A percentile compares a stretch with the other conserved stretches of the same genome.
phyloP scores from a whole-genome alignment of 1,140 invertebrate genomes.

The Calycopis cecrops region DNA sequence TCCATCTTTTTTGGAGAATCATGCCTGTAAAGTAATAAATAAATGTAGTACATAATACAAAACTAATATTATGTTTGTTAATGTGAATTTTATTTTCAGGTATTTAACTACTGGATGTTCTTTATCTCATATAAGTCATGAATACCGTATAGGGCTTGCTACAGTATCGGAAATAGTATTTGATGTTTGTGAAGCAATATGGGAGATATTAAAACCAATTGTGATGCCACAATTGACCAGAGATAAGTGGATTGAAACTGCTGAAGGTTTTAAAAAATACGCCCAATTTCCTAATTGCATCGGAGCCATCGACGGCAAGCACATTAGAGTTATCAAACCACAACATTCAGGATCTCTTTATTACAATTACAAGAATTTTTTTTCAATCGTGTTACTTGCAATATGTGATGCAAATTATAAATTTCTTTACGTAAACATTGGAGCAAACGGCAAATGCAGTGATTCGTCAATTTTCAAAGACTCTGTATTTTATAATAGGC shows the following conservation, averaged over 20 bases:
- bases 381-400: conserved; percentile 22
- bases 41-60: conserved; percentile 8
- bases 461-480: conserved; percentile 13
- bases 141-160: conserved; percentile 16
- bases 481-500: conserved; percentile 11
- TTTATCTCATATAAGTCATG: conserved; percentile 19
- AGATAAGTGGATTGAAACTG: conserved; percentile 15
- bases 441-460: conserved; percentile 12
- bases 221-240: conserved; percentile 17
- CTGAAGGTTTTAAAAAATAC: conserved; percentile 21
- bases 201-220: conserved; percentile 19
- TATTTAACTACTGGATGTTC: conserved; percentile 20
- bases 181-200: conserved; percentile 19
- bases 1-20: conserved; percentile 25
- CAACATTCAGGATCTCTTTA: conserved; percentile 19
- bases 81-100: conserved; percentile 21
- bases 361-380: conserved; percentile 23
- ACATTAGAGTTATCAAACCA: conserved; percentile 23
- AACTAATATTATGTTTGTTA: conserved; percentile 7
- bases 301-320: too few species aligned
- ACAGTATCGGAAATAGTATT: conserved; percentile 17
- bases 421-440: conserved; percentile 13
- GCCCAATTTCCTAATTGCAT: conserved; percentile 22
- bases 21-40: conserved; percentile 23
- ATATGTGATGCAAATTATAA: conserved; percentile 23